Base-by-base conservation (phyloP, 2,888 invertebrate species). In the Phortica magna region DNA sequence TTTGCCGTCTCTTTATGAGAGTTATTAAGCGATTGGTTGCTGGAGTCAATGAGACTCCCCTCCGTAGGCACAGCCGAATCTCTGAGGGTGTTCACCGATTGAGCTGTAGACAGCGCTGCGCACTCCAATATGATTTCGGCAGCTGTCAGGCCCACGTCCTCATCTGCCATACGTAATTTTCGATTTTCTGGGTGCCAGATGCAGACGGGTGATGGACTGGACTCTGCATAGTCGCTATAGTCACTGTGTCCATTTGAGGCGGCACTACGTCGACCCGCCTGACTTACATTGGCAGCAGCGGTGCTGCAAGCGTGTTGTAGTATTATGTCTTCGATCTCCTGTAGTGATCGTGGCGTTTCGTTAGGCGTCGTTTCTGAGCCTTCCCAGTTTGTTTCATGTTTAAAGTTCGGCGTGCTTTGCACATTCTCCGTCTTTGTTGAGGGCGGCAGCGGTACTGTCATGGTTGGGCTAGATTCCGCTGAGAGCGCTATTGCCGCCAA, bases 81-180 rank as follows among this genome's bases (percentile, higher is more conserved):
- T 55, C 31, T 39, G 3, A 39, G 43, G 9, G 12, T 7, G 31
- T 22, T 5, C 17, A 19, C 74, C 7, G 79, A 72, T 12, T 81
- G 80, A 0, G 31, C 31, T 31, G 82, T 77, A 0, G 80, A 79
- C 6, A 82, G 72, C 7, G 84, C 84, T 7, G 85, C 86, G 70
- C 87, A 89, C 72, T 89, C 90, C 14, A 89, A 75, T n/a, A 89
- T 84, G 9, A 89, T 85, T 77, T 89, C 89, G 7, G 88, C 87
- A 4, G 90, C 84, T 3, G 87, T 82, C 1, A 76, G 75, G 10
- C 81, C 77, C 7, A 80, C 14, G 74, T 82, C 41, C 55, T 72
- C 76, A 0, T 74, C 55, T 19, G 43, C 12, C 9, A 31, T 14
- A 0, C 43, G 68, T 7, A 77, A 9, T 57, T 41, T 70, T 4